Evolutionary conservation across 2,888 invertebrate species (phyloP).

Genomic region (Cordylochernes scorpioides): DNA sequence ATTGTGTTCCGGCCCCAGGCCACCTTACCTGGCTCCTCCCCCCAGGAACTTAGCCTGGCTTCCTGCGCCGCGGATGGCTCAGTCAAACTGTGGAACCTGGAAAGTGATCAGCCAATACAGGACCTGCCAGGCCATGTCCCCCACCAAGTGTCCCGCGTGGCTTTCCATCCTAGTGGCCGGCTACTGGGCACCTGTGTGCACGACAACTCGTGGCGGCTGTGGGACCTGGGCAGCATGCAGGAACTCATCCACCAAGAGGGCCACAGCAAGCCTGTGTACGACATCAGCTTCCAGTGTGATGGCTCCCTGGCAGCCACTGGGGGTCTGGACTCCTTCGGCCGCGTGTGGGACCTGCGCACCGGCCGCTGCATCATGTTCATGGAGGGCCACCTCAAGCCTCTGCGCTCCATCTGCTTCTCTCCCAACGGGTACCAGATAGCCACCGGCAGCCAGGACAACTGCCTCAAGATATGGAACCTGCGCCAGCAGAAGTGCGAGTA

Average conservation of each 20-base stretch:
- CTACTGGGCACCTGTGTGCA: constrained; percentile 76
- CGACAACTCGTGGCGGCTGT: constrained; percentile 86
- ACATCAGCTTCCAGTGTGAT: constrained; percentile 63
- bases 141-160: constrained; percentile 59
- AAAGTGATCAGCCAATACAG: constrained; percentile 60
- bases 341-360: constrained; percentile 91
- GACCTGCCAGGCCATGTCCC: constrained; percentile 75
- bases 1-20: constrained; percentile 77
- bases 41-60: constrained; percentile 50
- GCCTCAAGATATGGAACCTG: constrained; percentile 79
- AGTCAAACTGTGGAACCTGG: constrained; percentile 67
- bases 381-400: constrained; percentile 76
- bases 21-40: constrained; percentile 29
- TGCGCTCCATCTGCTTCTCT: constrained; percentile 63
- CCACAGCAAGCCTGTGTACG: constrained; percentile 76
- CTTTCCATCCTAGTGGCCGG: constrained; percentile 85
- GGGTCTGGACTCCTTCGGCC: constrained; percentile 84
- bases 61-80: constrained; percentile 78
- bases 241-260: constrained; percentile 86
- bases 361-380: constrained; percentile 96
- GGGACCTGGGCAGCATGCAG: constrained; percentile 71
- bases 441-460: constrained; percentile 79
- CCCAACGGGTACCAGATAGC: constrained; percentile 62
- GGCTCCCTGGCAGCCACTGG: constrained; percentile 76
- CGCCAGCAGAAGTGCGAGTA: constrained; percentile 58